Conservation (phyloP, 1,140 invertebrate species). For the Bombus fervidus region DNA sequence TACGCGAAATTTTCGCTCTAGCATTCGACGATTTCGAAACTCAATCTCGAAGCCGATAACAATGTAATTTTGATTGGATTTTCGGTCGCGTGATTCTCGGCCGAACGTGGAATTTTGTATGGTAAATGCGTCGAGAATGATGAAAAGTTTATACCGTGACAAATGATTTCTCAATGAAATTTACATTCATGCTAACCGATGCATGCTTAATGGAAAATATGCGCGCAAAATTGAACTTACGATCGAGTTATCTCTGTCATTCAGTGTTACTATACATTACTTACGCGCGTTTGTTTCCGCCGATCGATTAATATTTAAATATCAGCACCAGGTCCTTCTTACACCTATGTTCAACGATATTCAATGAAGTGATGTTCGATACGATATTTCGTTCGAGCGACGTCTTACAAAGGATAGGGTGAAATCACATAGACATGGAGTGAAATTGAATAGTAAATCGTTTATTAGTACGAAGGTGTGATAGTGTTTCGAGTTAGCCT, state of each 20-base stretch:
- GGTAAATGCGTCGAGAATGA: conserved; percentile 29
- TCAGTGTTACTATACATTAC: conserved; percentile 3
- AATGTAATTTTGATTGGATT: conserved; percentile 31
- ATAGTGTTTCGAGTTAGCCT: conserved; percentile 74
- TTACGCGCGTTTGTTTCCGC: neutral
- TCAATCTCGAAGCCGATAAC: conserved; percentile 25
- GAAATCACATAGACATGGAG: conserved; percentile 53
- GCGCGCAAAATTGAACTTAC: conserved; percentile 45
- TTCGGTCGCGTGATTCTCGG: neutral
- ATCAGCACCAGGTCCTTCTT: neutral
- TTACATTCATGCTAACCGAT: conserved; percentile 39
- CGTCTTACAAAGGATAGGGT: neutral
- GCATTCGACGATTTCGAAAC: conserved; percentile 5
- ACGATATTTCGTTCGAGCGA: neutral
- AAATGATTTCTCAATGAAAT: conserved; percentile 45
- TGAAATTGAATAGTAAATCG: conserved; percentile 79
- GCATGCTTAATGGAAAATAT: conserved; percentile 44
- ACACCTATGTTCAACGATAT: neutral
- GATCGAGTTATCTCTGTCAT: conserved; percentile 18
- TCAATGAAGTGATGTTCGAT: neutral
- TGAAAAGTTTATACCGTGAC: conserved; percentile 48
- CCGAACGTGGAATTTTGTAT: neutral
- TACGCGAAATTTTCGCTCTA: neutral
- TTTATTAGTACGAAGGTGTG: conserved; percentile 80
- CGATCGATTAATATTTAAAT: conserved; percentile 15